phyloP scores from a whole-genome alignment of 2,113 vertebrate genomes.

The Phycodurus eques region DNA sequence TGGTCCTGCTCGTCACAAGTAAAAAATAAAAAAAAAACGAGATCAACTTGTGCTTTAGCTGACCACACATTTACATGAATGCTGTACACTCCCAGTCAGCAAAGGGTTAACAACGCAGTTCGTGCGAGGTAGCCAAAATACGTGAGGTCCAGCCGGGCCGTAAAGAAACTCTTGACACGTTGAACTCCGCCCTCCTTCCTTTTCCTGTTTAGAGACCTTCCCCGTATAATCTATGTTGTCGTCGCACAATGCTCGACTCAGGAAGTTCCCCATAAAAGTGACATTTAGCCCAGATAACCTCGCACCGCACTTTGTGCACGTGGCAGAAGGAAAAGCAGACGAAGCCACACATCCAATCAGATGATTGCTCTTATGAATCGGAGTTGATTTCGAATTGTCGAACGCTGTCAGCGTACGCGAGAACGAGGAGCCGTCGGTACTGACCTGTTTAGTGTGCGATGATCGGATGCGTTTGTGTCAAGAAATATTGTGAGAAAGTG shows the following conservation, averaged over 20 bases:
- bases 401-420: too few relatives aligned
- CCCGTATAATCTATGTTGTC: conserved; percentile 59
- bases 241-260: conserved; percentile 49
- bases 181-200: conserved; percentile 56
- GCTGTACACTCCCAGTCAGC: not conserved
- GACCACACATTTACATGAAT: not conserved
- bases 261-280: conserved; percentile 57
- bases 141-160: conserved; percentile 31
- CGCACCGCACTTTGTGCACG: conserved; percentile 22
- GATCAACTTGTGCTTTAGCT: not conserved
- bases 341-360: not conserved
- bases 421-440: too few relatives aligned
- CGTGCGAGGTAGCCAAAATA: conserved; percentile 20
- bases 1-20: too few relatives aligned
- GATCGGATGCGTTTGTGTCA: too few relatives aligned
- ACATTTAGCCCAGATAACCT: conserved; percentile 29
- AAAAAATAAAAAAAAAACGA: too few relatives aligned
- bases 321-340: not conserved
- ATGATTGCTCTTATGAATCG: too few relatives aligned
- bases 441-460: too few relatives aligned
- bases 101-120: not conserved
- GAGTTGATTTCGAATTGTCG: too few relatives aligned
- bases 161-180: conserved; percentile 58
- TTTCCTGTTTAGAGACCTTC: conserved; percentile 64
- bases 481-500: too few relatives aligned